phyloP scores from a whole-genome alignment of 2,797 vertebrate genomes.

The Fundulus diaphanus region DNA sequence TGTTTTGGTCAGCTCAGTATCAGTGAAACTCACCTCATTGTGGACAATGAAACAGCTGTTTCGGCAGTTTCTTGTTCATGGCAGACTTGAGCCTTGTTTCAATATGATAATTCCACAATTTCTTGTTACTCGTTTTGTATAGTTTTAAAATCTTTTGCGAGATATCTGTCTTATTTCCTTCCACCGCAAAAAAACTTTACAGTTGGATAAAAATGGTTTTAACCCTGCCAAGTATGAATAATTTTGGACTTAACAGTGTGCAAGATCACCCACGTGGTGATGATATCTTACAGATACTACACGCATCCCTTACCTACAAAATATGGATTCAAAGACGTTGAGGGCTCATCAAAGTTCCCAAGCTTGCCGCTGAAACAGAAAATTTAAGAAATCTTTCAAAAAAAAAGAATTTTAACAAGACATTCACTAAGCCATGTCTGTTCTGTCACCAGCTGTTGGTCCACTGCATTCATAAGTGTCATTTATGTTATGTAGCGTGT shows the following conservation, averaged over 20 bases:
- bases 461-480: not conserved
- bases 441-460: not conserved
- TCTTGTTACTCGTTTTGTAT: too few species aligned
- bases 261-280: not conserved
- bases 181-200: not conserved
- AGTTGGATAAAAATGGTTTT: not conserved
- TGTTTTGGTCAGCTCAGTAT: too few species aligned
- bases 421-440: not conserved
- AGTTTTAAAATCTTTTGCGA: too few species aligned
- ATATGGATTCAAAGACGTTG: conserved; percentile 33
- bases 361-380: conserved; percentile 45
- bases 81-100: too few species aligned
- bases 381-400: conserved; percentile 5
- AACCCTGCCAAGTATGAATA: not conserved
- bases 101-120: too few species aligned
- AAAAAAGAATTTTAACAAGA: not conserved
- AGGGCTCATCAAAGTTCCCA: conserved; percentile 30
- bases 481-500: conserved; percentile 15
- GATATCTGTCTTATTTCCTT: not conserved
- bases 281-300: not conserved
- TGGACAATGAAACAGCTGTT: too few species aligned
- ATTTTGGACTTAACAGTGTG: not conserved
- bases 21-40: too few species aligned
- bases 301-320: conserved; percentile 60
- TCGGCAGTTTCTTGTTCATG: too few species aligned